Base-by-base conservation (phyloP, 2,797 vertebrate species). In the Gallinago stenura region DNA sequence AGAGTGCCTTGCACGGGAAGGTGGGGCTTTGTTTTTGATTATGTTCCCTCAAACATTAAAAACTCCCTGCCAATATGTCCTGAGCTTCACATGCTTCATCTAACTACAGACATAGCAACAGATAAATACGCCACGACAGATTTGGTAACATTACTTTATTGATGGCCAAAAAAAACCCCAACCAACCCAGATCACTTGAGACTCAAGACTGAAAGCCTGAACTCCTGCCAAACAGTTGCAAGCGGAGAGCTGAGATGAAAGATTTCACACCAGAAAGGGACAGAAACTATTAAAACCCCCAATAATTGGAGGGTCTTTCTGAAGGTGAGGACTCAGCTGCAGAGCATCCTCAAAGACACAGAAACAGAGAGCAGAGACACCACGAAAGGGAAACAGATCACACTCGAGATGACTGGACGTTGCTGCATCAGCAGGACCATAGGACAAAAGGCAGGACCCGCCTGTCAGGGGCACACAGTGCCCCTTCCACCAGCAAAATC, bases 91-190 rank as follows among this genome's bases (percentile, higher is more conserved):
- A 89, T 64, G 89, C 83, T 92, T 91, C 86, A 43, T 94, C 89
- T 89, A 89, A 58, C 90, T 94, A 83, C 91, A 97, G 94, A 95
- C 92, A 81, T 86, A 95, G 93, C 92, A 97, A 95, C 95, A 96
- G 94, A 97, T 95, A 96, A 96, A 95, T 96, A 91, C 5, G 12
- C 60, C 30, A 57, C 1, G 24, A 86, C 82, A 93, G 85, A 97
- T 96, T 92, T 97, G 93, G 93, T 95, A 95, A 95, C 87, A 70
- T 46, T 93, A 71, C 50, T 93, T 94, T 97, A 92, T 81, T 95
- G 96, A 95, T 3, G 2, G 89, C 76, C 93, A 89, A 90, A 91
- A 81, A 91, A 81, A 92, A 96, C 37, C 41, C 41, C 15, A 56
- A 11, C 33, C 20, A 60, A 6, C 3, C 39, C 48, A 72, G 76